phyloP scores from a whole-genome alignment of 1,140 invertebrate genomes.

The Helicoverpa armigera region DNA sequence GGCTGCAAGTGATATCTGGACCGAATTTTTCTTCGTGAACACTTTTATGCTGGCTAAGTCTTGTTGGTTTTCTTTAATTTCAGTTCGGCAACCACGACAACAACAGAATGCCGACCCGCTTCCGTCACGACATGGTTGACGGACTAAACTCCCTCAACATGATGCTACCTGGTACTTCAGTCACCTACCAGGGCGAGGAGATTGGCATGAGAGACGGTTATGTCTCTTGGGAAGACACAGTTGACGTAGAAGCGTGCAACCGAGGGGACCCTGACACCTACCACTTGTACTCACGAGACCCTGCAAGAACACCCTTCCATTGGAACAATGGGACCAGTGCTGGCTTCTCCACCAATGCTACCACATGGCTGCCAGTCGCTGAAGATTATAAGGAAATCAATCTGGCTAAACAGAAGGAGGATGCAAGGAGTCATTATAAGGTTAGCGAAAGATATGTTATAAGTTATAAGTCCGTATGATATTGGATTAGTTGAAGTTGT shows the following conservation, averaged over 20 bases:
- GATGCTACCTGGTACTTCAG: slow-evolving; percentile 89
- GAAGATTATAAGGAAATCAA: slow-evolving; percentile 88
- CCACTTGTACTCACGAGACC: slow-evolving; percentile 88
- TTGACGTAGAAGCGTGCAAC: slow-evolving; percentile 79
- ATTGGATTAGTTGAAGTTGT: no score
- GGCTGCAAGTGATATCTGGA: no score
- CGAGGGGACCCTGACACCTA: slow-evolving; percentile 73
- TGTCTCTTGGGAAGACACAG: slow-evolving; percentile 86
- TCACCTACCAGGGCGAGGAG: slow-evolving; percentile 93
- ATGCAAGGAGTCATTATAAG: slow-evolving; percentile 47
- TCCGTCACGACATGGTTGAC: slow-evolving; percentile 89
- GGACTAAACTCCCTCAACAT: slow-evolving; percentile 88
- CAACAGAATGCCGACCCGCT: slow-evolving; percentile 88
- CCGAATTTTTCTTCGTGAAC: no score
- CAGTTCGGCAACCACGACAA: slow-evolving; percentile 91
- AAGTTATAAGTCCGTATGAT: no score
- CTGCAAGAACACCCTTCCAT: slow-evolving; percentile 92
- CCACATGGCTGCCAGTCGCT: slow-evolving; percentile 90
- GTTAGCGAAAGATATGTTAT: background rate
- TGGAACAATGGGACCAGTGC: slow-evolving; percentile 90
- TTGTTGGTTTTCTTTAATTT: slow-evolving; percentile 46
- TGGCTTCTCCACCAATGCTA: slow-evolving; percentile 88
- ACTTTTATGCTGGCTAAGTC: no score
- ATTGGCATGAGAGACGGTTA: slow-evolving; percentile 90
- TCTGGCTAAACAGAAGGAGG: slow-evolving; percentile 56